phyloP scores from a whole-genome alignment of 2,113 vertebrate species.

The Phrynocephalus versicolor region DNA sequence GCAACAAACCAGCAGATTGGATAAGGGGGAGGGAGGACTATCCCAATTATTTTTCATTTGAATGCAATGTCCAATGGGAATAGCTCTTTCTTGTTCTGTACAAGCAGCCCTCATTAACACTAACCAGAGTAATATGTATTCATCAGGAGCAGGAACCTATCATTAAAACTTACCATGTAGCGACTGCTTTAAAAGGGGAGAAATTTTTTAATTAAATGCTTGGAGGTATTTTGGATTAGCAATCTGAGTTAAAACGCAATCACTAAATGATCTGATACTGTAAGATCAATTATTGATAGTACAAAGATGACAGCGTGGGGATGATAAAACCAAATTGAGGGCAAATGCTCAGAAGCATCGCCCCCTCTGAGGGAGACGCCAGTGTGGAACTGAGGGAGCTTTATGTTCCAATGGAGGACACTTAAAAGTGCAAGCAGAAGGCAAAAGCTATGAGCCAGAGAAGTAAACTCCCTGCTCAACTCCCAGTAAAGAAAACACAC shows the following conservation, averaged over 20 bases:
- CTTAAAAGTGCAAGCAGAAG: neutral
- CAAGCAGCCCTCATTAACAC: neutral
- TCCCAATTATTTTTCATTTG: slow-evolving; percentile 16
- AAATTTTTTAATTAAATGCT: neutral
- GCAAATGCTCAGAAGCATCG: neutral
- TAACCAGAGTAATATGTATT: neutral
- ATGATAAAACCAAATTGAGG: slow-evolving; percentile 21
- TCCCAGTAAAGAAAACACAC: neutral
- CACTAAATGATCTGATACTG: slow-evolving; percentile 30
- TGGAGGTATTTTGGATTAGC: neutral
- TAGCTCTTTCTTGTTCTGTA: neutral
- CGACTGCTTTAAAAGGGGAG: neutral
- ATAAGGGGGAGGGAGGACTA: neutral
- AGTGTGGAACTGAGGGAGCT: neutral
- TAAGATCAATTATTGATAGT: slow-evolving; percentile 44
- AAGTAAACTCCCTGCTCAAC: neutral
- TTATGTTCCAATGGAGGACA: neutral
- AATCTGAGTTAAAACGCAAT: slow-evolving; percentile 18
- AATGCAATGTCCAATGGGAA: slow-evolving; percentile 21
- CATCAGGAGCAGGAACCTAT: neutral
- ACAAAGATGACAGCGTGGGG: neutral
- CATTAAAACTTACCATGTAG: neutral
- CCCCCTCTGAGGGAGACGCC: neutral
- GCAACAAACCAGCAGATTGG: neutral
- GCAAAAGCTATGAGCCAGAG: neutral